phyloP scores from a whole-genome alignment of 2,888 invertebrate species.

The Ormyrus rosae region DNA sequence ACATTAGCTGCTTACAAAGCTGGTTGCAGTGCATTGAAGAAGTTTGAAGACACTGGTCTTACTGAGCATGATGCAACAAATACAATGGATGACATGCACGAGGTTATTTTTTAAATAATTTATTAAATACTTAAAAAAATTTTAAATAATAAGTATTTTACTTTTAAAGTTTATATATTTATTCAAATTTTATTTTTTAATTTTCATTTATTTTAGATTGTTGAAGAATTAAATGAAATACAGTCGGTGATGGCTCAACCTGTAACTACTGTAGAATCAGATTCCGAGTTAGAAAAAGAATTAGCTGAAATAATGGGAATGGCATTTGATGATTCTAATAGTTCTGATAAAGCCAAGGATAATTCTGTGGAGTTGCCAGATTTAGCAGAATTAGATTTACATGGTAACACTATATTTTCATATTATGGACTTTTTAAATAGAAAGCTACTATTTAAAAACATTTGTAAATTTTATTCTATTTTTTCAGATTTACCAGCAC shows the following conservation, averaged over 20 bases:
- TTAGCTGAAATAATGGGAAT: slow-evolving; percentile 78
- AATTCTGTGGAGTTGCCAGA: slow-evolving; percentile 61
- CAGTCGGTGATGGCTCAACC: slow-evolving; percentile 78
- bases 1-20: slow-evolving; percentile 81
- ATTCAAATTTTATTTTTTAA: background rate
- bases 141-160: too few species aligned
- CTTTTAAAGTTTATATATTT: too few species aligned
- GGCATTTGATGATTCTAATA: slow-evolving; percentile 18
- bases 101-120: slow-evolving; percentile 75
- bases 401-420: slow-evolving; percentile 62
- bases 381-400: slow-evolving; percentile 62
- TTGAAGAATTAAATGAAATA: slow-evolving; percentile 79
- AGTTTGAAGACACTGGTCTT: slow-evolving; percentile 80
- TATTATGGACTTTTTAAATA: background rate
- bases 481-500: slow-evolving; percentile 60
- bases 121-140: too few species aligned
- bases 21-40: slow-evolving; percentile 83
- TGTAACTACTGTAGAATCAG: slow-evolving; percentile 76
- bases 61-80: slow-evolving; percentile 84
- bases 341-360: slow-evolving; percentile 18
- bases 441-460: background rate
- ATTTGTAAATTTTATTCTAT: slow-evolving; percentile 3
- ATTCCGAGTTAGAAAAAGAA: slow-evolving; percentile 83
- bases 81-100: slow-evolving; percentile 85
- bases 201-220: slow-evolving; percentile 76